Evolutionary conservation across 2,113 vertebrate genomes (phyloP).

Genomic region (Dryoscopus gambensis): DNA sequence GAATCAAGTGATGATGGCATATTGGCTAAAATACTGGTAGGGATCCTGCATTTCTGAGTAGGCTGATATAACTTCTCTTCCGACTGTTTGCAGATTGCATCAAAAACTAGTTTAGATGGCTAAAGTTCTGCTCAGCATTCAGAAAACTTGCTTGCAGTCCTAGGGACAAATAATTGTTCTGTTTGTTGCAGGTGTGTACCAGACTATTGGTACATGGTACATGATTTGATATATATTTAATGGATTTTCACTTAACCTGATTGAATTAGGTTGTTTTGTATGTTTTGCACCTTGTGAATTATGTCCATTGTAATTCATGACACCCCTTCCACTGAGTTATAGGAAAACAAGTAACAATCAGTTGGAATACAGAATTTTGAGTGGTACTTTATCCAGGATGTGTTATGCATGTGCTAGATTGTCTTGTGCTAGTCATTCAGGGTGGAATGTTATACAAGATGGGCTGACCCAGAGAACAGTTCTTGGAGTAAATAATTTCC

Average conservation of each 20-base stretch:
- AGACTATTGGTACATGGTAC: not conserved
- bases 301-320: not conserved
- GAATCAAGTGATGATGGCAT: conserved; percentile 92
- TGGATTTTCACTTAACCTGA: not conserved
- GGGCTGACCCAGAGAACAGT: not conserved
- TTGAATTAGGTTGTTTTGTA: not conserved
- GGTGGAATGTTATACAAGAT: not conserved
- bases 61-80: not conserved
- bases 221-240: not conserved
- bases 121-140: not conserved
- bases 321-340: not conserved
- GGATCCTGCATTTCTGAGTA: not conserved
- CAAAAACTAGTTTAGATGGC: not conserved
- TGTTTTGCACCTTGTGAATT: not conserved
- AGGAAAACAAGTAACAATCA: not conserved
- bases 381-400: not conserved
- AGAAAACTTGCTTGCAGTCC: not conserved
- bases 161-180: not conserved
- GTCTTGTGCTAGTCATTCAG: not conserved
- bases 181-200: rapidly evolving
- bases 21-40: conserved; percentile 95
- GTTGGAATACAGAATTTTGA: not conserved
- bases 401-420: not conserved
- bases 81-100: not conserved
- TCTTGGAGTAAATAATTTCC: not conserved